Evolutionary conservation across 2,888 invertebrate species (phyloP), one percentile per base, ranked within the genome.

Genomic region (Acrobasis consociella): DNA sequence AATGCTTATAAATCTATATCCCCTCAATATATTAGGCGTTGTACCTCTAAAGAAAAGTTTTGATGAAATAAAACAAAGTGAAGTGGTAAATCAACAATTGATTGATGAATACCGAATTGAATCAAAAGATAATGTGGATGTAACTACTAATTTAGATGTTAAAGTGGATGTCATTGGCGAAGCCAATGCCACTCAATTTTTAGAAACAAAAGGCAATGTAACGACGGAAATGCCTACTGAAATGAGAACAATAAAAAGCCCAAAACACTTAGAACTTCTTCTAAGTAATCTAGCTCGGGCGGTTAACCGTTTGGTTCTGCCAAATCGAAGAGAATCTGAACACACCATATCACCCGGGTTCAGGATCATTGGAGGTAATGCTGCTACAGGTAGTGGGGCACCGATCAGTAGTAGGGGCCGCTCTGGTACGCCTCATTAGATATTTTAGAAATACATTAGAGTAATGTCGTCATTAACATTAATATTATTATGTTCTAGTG

Each of bases 331-430:
- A 53, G 31, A 62, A 39, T 60, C 63, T 52, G 60, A 66, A 31
- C 31, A 31, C 7, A 31, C 31, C 31, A 31, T 31, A 7, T 31
- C 8, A 31, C 81, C 76, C n/a, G 78, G 71, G 42, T 80, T 77
- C 64, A 82, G 85, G 65, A 90, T 91, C 9, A 78, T 91, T 39
- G 91, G 91, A 3, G 91, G 91, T 1, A 75, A 72, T 22, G 75
- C 87, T 9, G 91, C 90, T 0, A 87, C 83, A 0, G 78, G 83
- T 7, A 91, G 89, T 66, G 91, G 91, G 0, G 74, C 81, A 1
- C 87, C 89, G 13, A 58, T 91, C 1, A 83, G 69, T 62, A 80
- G 71, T 51, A 88, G 75, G 66, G 90, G 89, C 1, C 81, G 89
- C 65, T 84, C 82, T 17, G 81, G 78, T 11, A 46, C 58, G n/a